Base-by-base conservation (phyloP, 2,888 invertebrate species). In the Bombylius discolor region DNA sequence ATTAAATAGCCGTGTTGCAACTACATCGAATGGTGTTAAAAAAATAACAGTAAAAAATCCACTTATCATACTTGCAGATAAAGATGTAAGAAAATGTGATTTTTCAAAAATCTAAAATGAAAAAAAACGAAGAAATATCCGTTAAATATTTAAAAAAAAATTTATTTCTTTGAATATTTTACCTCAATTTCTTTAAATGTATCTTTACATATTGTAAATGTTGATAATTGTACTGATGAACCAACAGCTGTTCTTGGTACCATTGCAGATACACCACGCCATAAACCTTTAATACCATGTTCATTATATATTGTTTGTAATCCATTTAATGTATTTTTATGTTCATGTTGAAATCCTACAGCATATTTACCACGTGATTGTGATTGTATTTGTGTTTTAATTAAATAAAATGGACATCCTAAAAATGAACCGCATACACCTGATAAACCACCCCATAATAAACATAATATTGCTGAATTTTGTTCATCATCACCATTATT, bases 21-120 rank as follows among this genome's bases (percentile, higher is more conserved):
- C 79, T 42, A 92, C 86, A 71, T 94, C 93, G 67, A 93, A 85
- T 0, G 93, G 94, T 56, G 91, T 89, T 80, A 92, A 87, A 59
- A 81, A 78, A 1, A 86, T 63, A 6, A 85, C 84, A 33, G 91
- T 83, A 49, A 82, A 82, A 45, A 85, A 75, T 1, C 92, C 92
- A 59, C 89, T 88, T 31, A 87, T 72, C 67, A 88, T 79, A 66
- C 89, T 87, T 9, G 89, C 84, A 3, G 77, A 65, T 60, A 86
- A 78, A 1, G 84, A 81, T 56, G 79, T 78, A 50, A 80, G 62
- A 64, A 82, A 71, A 49, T 80, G 79, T 58, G 77, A 77, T 49
- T 75, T 68, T 54, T 59, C 57, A 52, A 66, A 65, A 39, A 62
- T 23, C 64, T 66, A 47, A 23, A 53, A 56, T 5, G 34, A 42